Conservation (phyloP, 2,888 invertebrate species). For the Epistrophella euchroma region DNA sequence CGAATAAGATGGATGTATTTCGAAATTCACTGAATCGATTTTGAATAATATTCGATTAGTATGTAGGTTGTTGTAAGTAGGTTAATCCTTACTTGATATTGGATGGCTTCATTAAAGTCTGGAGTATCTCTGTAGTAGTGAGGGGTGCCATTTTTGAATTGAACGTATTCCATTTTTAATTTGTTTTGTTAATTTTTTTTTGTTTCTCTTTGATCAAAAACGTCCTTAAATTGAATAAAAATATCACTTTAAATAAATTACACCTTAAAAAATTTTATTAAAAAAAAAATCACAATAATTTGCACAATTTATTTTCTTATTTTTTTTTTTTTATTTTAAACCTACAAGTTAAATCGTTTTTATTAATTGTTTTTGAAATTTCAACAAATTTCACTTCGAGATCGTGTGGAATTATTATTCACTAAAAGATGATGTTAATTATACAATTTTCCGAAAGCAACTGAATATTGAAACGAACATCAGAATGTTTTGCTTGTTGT, state of each 20-base stretch:
- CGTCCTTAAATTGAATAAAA: constrained; percentile 61
- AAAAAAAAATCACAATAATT: constrained; percentile 49
- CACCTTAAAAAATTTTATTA: constrained; percentile 76
- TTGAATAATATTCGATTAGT: neutral
- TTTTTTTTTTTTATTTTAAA: constrained; percentile 75
- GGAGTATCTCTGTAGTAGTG: constrained; percentile 83
- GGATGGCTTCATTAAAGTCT: constrained; percentile 83
- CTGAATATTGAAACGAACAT: constrained; percentile 80
- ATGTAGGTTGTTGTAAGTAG: constrained; percentile 5
- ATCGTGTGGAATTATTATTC: constrained; percentile 81
- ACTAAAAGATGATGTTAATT: constrained; percentile 82
- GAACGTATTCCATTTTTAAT: constrained; percentile 83
- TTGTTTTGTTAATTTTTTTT: constrained; percentile 58
- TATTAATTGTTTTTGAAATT: constrained; percentile 70
- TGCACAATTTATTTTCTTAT: constrained; percentile 75
- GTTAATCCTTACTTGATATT: constrained; percentile 83
- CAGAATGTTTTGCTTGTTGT: constrained; percentile 72
- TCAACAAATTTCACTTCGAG: constrained; percentile 78
- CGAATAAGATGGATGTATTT: neutral
- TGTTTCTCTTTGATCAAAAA: constrained; percentile 50
- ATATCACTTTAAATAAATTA: constrained; percentile 40
- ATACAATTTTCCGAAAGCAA: constrained; percentile 85
- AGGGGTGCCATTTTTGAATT: constrained; percentile 84
- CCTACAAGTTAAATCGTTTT: constrained; percentile 74
- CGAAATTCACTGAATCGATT: constrained; percentile 11